These are phyloP conservation scores for Toxonevra muliebris DNA, from an alignment of 2,888 invertebrate genomes.

Conservation along the genomic window DNA sequence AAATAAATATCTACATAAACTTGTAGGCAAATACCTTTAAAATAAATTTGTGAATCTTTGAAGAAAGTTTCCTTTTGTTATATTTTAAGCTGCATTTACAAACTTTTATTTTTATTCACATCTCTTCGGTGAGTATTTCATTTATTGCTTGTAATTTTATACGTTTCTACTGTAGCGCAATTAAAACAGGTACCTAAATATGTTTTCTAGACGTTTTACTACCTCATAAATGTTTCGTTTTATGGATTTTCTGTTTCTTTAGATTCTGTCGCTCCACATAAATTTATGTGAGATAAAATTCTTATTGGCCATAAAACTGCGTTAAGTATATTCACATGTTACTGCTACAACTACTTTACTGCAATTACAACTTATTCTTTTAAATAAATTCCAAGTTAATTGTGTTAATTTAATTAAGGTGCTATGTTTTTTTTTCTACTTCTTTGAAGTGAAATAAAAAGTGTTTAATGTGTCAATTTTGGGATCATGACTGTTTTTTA, in stretches of 20 bases:
- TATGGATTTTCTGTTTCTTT: slow-evolving; percentile 36
- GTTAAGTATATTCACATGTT: slow-evolving; percentile 39
- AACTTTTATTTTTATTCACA: no score
- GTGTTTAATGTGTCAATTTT: neutral
- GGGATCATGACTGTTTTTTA: no score
- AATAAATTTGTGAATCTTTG: no score
- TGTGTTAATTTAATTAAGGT: slow-evolving; percentile 33
- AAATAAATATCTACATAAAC: no score
- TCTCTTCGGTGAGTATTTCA: no score
- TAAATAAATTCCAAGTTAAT: slow-evolving; percentile 35
- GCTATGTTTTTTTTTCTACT: slow-evolving; percentile 6
- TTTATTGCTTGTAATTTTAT: no score
- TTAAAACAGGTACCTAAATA: no score
- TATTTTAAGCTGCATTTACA: no score
- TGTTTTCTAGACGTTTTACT: no score
- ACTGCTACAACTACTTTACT: slow-evolving; percentile 16
- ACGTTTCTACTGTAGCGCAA: no score
- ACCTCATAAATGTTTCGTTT: neutral
- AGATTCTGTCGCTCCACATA: slow-evolving; percentile 23
- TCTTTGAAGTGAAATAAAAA: slow-evolving; percentile 21
- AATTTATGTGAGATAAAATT: slow-evolving; percentile 18
- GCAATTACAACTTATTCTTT: slow-evolving; percentile 30
- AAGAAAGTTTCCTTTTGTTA: no score
- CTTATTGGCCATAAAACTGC: slow-evolving; percentile 41
- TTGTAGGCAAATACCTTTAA: no score